phyloP scores from a whole-genome alignment of 2,797 vertebrate genomes.

The Sparus aurata region DNA sequence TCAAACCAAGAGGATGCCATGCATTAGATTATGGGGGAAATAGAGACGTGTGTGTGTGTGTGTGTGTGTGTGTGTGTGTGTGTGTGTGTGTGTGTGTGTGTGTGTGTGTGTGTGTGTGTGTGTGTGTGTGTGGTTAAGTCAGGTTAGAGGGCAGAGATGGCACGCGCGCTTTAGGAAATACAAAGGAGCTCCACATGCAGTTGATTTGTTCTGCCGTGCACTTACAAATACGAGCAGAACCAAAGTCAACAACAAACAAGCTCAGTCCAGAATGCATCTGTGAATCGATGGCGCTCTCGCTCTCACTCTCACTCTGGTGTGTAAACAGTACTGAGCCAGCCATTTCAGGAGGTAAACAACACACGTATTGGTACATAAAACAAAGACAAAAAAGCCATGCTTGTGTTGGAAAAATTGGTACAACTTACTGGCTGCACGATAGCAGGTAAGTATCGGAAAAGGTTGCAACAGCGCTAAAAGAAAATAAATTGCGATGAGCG shows the following conservation, averaged over 20 bases:
- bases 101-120: not conserved
- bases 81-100: not conserved
- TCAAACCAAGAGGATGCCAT: conserved; percentile 49
- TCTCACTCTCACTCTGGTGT: conserved; percentile 4
- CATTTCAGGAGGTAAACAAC: conserved; percentile 38
- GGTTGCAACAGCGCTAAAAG: not conserved
- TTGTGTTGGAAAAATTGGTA: not conserved
- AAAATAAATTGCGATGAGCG: conserved; percentile 12
- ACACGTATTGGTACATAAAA: not conserved
- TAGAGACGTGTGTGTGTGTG: no score
- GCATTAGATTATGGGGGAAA: conserved; percentile 32
- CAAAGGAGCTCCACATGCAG: conserved; percentile 16
- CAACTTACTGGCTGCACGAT: not conserved
- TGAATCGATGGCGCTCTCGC: conserved; percentile 31
- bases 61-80: not conserved
- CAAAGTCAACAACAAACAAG: conserved; percentile 42
- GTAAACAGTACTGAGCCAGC: conserved; percentile 29
- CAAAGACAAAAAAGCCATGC: not conserved
- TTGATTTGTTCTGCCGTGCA: conserved; percentile 50
- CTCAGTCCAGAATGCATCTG: conserved; percentile 40
- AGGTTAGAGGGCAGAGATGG: not conserved
- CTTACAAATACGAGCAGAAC: conserved; percentile 53
- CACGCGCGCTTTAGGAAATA: conserved; percentile 8
- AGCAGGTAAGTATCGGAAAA: conserved; percentile 12
- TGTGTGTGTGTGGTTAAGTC: conserved; percentile 23